Evolutionary conservation across 2,888 invertebrate species (phyloP), one percentile per base, ranked within the genome.

Genomic region (Apodemia zela): DNA sequence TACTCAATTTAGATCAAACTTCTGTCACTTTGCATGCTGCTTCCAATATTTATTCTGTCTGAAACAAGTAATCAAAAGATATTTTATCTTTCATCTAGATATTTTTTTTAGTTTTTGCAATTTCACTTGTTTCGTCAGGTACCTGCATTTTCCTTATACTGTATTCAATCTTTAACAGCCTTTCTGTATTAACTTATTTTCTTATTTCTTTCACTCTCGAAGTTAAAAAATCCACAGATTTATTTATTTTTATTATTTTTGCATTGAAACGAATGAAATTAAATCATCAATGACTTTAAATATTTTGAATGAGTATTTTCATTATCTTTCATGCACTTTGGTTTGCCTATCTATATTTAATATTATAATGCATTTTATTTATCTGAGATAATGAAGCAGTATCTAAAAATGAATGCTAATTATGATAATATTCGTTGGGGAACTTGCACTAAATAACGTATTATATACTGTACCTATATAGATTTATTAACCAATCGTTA

Each of bases 11-110:
- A 80, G 80, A 84, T 81, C 83, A 75, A 81, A 81, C 83, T 78
- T 89, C 84, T 87, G 73, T 83, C 87, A 89, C 88, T 89, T 76
- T 86, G 91, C 91, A 91, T 91, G 91, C 79, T 73, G 91, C 91
- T 91, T 90, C 83, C 85, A 80, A 83, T 82, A 82, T 83, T 82
- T 83, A 83, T 77, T 80, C 80, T 83, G 78, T 82, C 77, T 83
- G 75, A 76, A 75, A 69, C 71, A 73, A 72, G 72, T 74, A 72
- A 74, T 71, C 69, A 70, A 79, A 70, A 76, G 84, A 79, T 78
- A 79, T 65, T 70, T 66, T 65, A 59, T 66, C 60, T 68, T 66
- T 49, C 17, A 64, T 51, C 59, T 64, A 57, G 54, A 29, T 15
- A 49, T 58, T 59, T 63, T 61, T 18, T 51, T 62, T 45, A 66